Evolutionary conservation across 1,140 invertebrate genomes (phyloP), one percentile per base, ranked within the genome.

Genomic region (Oedothorax gibbosus): DNA sequence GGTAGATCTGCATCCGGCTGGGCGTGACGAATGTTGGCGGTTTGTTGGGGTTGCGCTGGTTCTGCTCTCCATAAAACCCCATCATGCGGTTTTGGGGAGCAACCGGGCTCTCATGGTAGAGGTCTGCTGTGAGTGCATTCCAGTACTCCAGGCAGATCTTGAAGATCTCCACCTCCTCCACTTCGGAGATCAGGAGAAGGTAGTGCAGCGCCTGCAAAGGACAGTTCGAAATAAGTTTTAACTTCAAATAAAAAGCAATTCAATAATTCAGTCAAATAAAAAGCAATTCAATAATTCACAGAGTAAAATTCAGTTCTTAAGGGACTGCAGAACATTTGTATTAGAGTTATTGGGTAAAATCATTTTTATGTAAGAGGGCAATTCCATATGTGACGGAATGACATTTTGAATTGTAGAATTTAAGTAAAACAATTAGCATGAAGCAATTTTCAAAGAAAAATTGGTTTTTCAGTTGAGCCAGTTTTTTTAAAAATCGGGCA

Each of bases 141-240:
- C 99, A 99, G 90, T 99, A 99, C 90, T 99, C 99, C 21, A 99
- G 91, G 90, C 98, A 99, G 86, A 99, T 99, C 92, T 99, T 99
- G 89, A 99, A 99, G 81, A 99, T 98, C 92, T 99, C 99, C 0
- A 98, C 96, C 89, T 99, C 99, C 86, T 99, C 98, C 4, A 99
- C 98, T 92, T 99, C 97, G 20, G 98, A 99, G 88, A 99, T 99
- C 82, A 98, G 91, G 18, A 99, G 95, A 85, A 99, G 92, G 90
- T 99, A 99, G 87, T 96, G 94, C 51, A 99, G 91, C 5, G 96
- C 96, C 92, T 93, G 87, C 8, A 89, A 89, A 85, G 20, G 6
- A n/a, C 35, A 35, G 35, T 35, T 35, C 5, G 12, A 21, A 66
- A 66, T 60, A 60, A n/a, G 57, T 60, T 7, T 60, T 60, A 60